Percentiles rank a stretch among this genome's conserved stretches.
Evolutionary conservation across 2,797 vertebrate genomes (phyloP).

Genomic region (Scolopax rusticola): DNA sequence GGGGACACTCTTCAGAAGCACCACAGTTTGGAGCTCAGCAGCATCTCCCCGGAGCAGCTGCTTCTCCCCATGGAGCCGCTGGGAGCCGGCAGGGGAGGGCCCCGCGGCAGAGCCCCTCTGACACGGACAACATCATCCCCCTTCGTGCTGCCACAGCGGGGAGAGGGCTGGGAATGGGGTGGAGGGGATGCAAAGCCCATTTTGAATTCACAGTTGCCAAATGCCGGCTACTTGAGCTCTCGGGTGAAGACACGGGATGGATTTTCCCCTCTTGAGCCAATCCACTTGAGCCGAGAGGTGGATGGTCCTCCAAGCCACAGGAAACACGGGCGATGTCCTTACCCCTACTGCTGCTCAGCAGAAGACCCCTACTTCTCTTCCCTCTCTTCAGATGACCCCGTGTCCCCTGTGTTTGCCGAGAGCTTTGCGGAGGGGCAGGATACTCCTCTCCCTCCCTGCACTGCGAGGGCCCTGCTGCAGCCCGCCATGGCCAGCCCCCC

Average conservation of each 20-base stretch:
- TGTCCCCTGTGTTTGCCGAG: constrained; percentile 30
- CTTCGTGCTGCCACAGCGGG: constrained; percentile 42
- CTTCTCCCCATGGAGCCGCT: neutral
- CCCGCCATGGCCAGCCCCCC: neutral
- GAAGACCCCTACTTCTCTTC: constrained; percentile 81
- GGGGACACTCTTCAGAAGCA: constrained; percentile 63
- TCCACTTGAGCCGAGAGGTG: neutral
- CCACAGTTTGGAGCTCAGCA: constrained; percentile 66
- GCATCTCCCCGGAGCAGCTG: neutral
- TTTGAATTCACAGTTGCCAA: neutral
- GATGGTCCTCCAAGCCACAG: neutral
- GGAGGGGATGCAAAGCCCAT: neutral
- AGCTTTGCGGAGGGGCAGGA: neutral
- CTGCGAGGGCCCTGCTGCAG: neutral
- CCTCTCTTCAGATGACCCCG: constrained; percentile 17
- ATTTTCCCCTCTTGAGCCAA: constrained; percentile 29
- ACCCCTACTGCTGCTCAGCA: constrained; percentile 49
- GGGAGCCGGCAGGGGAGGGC: neutral
- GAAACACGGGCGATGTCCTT: neutral
- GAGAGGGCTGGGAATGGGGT: neutral
- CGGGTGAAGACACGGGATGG: neutral
- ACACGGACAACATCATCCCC: constrained; percentile 71
- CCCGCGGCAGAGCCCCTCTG: constrained; percentile 44
- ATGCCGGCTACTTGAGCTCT: neutral
- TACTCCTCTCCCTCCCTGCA: neutral